Evolutionary conservation across 2,113 vertebrate genomes (phyloP).

Genomic region (Sturnira hondurensis): DNA sequence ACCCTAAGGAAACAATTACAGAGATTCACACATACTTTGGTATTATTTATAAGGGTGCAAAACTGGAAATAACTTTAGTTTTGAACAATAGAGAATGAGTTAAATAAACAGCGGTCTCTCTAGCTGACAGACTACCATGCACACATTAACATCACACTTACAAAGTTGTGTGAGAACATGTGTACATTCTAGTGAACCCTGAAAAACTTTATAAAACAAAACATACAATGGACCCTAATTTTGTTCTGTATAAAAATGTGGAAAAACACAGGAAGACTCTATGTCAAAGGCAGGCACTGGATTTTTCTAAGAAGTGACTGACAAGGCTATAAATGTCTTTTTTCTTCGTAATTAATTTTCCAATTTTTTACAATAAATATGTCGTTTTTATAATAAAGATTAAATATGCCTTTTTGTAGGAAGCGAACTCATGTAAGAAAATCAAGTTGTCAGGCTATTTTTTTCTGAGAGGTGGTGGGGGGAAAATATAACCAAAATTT

Average conservation of each 20-base stretch:
- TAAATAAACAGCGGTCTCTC: background rate
- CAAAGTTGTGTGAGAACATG: background rate
- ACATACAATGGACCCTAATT: background rate
- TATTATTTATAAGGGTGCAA: conserved; percentile 3
- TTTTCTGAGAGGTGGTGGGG: background rate
- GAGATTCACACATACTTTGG: background rate
- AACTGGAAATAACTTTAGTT: background rate
- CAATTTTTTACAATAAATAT: background rate
- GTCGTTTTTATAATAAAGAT: conserved; percentile 1
- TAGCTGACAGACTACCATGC: background rate
- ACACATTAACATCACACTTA: background rate
- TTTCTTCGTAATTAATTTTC: background rate
- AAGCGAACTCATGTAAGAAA: background rate
- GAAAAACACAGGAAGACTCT: background rate
- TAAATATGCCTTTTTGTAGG: background rate
- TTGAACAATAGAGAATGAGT: background rate
- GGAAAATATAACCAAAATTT: background rate
- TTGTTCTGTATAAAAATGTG: background rate
- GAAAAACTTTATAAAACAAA: background rate
- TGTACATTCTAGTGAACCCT: background rate
- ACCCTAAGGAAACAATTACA: background rate
- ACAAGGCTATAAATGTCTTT: background rate
- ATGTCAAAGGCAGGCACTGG: background rate
- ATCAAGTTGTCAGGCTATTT: conserved; percentile 9
- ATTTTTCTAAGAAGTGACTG: background rate